phyloP scores from a whole-genome alignment of 2,113 vertebrate genomes.

The Corapipo altera region DNA sequence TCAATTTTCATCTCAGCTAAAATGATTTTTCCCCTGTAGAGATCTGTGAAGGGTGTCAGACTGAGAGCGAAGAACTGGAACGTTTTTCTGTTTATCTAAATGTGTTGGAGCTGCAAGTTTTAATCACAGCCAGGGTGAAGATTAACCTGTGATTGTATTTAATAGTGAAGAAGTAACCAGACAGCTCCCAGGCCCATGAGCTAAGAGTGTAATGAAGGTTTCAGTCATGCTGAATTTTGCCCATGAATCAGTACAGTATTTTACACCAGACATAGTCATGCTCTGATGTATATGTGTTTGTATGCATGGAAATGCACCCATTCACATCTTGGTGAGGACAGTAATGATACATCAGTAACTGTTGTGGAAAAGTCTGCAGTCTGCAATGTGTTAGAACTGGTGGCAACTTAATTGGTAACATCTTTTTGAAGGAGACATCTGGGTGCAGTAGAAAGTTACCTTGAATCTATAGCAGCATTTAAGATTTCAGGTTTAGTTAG shows the following conservation, averaged over 20 bases:
- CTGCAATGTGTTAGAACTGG: background rate
- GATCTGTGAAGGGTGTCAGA: background rate
- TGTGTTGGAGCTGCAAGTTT: background rate
- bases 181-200: background rate
- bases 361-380: background rate
- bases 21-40: background rate
- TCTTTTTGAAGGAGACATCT: slow-evolving; percentile 11
- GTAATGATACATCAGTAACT: background rate
- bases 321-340: background rate
- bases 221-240: background rate
- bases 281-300: background rate
- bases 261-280: background rate
- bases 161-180: background rate
- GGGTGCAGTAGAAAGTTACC: slow-evolving; percentile 17
- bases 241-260: background rate
- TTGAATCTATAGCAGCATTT: slow-evolving; percentile 3
- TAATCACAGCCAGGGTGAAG: background rate
- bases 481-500: slow-evolving; percentile 19
- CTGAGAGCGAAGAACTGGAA: background rate
- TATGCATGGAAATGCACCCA: background rate
- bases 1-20: slow-evolving; percentile 1
- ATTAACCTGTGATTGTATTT: background rate
- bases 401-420: background rate
- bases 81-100: background rate
- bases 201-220: background rate